Conservation (phyloP, 2,888 invertebrate species). For the Apodemia zela region DNA sequence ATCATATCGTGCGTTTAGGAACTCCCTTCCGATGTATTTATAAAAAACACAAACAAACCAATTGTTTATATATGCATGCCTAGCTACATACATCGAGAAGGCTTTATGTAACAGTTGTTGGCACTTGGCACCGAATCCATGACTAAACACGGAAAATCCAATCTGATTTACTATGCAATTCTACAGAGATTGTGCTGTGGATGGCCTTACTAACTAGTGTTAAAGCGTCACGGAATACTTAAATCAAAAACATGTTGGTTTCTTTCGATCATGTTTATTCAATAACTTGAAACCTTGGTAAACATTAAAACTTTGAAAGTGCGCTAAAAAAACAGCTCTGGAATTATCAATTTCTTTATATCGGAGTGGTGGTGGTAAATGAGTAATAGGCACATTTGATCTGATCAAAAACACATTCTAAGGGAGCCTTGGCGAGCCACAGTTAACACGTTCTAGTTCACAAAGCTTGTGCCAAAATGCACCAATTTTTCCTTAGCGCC, state of each 20-base stretch:
- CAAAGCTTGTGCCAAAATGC: too few relatives aligned
- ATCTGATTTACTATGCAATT: constrained; percentile 8
- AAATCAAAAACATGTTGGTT: not conserved
- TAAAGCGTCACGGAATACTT: constrained; percentile 6
- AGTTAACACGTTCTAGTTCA: too few relatives aligned
- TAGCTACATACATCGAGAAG: not conserved
- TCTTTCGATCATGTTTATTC: not conserved
- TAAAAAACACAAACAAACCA: not conserved
- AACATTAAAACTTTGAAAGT: too few relatives aligned
- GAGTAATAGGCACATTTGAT: too few relatives aligned
- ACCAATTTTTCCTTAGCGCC: too few relatives aligned
- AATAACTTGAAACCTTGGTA: not conserved
- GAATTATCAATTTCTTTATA: too few relatives aligned
- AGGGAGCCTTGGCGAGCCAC: too few relatives aligned
- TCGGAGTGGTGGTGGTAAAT: too few relatives aligned
- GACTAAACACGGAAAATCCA: constrained; percentile 12
- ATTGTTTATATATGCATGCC: not conserved
- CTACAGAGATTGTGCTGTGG: constrained; percentile 8
- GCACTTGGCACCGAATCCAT: constrained; percentile 10
- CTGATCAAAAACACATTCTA: too few relatives aligned
- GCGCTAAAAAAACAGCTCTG: too few relatives aligned
- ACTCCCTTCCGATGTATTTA: too few relatives aligned
- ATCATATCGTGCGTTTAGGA: too few relatives aligned
- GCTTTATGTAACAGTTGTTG: constrained; percentile 6
- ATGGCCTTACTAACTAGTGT: constrained; percentile 1